These are phyloP conservation scores for Nannospalax galili DNA, from an alignment of 2,113 vertebrate species.

Conservation along the genomic window DNA sequence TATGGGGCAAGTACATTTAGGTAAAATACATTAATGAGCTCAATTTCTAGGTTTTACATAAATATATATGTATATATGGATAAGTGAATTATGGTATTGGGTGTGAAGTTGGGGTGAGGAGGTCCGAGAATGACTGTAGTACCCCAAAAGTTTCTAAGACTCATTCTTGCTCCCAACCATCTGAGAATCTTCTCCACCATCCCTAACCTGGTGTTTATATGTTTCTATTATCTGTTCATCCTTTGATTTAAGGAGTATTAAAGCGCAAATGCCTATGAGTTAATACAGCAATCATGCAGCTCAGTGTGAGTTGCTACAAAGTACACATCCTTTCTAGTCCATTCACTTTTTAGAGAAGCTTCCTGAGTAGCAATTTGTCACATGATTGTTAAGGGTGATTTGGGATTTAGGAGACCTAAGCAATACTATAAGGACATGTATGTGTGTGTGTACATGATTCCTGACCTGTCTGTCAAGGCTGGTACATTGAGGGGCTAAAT, in stretches of 20 bases:
- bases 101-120: background rate
- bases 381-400: background rate
- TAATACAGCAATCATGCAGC: background rate
- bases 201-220: background rate
- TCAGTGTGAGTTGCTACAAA: background rate
- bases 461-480: background rate
- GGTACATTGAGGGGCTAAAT: background rate
- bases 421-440: background rate
- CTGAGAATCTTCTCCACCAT: background rate
- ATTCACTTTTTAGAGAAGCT: background rate
- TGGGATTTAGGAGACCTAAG: slow-evolving; percentile 7
- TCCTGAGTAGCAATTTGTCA: background rate
- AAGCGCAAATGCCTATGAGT: background rate
- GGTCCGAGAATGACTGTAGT: background rate
- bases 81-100: background rate
- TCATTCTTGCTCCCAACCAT: background rate
- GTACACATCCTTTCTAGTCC: background rate
- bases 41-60: slow-evolving; percentile 24
- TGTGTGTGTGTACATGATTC: background rate
- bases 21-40: background rate
- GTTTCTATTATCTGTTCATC: background rate
- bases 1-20: background rate
- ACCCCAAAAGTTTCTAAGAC: background rate
- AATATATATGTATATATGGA: background rate
- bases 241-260: slow-evolving; percentile 33